Conservation (phyloP, 2,888 invertebrate genomes). For the Ornithoptera alexandrae region DNA sequence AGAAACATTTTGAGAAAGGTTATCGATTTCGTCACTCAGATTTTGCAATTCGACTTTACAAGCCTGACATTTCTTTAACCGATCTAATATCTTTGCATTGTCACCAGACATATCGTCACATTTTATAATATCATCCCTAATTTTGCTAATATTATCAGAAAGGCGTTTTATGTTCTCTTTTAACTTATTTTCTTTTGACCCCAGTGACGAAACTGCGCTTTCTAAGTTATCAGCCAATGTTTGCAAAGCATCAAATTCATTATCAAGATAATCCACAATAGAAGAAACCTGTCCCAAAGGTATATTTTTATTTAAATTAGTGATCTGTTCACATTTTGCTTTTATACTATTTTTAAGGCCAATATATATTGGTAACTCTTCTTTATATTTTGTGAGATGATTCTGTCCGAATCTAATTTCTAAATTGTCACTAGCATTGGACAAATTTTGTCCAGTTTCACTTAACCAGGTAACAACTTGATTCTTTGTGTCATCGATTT, state of each 20-base stretch:
- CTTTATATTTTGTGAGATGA: slow-evolving; percentile 89
- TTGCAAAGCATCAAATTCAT: slow-evolving; percentile 88
- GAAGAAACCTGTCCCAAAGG: slow-evolving; percentile 85
- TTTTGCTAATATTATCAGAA: slow-evolving; percentile 84
- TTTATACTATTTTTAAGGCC: slow-evolving; percentile 88
- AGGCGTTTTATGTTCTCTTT: slow-evolving; percentile 85
- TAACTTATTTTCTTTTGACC: slow-evolving; percentile 86
- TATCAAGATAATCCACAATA: slow-evolving; percentile 83
- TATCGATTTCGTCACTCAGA: slow-evolving; percentile 84
- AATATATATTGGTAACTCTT: slow-evolving; percentile 89
- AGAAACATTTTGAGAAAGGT: slow-evolving; percentile 84
- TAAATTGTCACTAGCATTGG: slow-evolving; percentile 87
- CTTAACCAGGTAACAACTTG: slow-evolving; percentile 91
- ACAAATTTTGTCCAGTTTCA: slow-evolving; percentile 88
- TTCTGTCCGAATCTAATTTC: slow-evolving; percentile 90
- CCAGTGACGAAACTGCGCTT: slow-evolving; percentile 85
- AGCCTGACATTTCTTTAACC: slow-evolving; percentile 86
- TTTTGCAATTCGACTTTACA: slow-evolving; percentile 86
- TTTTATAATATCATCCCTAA: slow-evolving; percentile 91
- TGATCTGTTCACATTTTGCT: slow-evolving; percentile 88
- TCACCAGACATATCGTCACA: slow-evolving; percentile 95
- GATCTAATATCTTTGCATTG: slow-evolving; percentile 89
- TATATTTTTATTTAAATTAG: slow-evolving; percentile 85
- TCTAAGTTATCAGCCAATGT: slow-evolving; percentile 87
- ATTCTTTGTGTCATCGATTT: slow-evolving; percentile 91